These are phyloP conservation scores for Cephalopholis sonnerati DNA, from an alignment of 2,113 vertebrate species.

Conservation along the genomic window DNA sequence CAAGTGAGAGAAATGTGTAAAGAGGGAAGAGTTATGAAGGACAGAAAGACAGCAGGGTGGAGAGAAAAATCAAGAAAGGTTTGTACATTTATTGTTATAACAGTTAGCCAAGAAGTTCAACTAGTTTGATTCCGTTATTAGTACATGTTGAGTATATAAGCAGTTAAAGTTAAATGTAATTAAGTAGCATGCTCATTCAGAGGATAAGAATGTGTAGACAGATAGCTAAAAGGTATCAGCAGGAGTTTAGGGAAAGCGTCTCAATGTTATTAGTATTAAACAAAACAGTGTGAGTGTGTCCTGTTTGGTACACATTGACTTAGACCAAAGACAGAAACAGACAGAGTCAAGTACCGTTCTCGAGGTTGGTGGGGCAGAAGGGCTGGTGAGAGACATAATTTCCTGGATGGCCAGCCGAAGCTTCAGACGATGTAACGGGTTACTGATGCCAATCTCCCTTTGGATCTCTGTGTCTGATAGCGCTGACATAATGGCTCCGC, in stretches of 20 bases:
- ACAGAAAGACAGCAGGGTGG: constrained; percentile 82
- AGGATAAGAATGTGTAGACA: not conserved
- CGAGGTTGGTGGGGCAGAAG: constrained; percentile 95
- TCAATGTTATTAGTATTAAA: not conserved
- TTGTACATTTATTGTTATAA: constrained; percentile 67
- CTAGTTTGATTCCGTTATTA: constrained; percentile 27
- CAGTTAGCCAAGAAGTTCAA: constrained; percentile 40
- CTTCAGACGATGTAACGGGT: constrained; percentile 95
- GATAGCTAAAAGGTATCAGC: not conserved
- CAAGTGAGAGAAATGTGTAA: constrained; percentile 86
- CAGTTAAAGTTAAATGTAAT: constrained; percentile 41
- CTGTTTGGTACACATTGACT: not conserved
- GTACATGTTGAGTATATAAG: constrained; percentile 23
- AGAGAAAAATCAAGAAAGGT: constrained; percentile 84
- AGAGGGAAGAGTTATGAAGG: constrained; percentile 84
- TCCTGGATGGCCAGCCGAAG: constrained; percentile 97
- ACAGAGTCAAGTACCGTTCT: constrained; percentile 88
- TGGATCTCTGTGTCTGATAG: constrained; percentile 98
- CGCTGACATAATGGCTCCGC: constrained; percentile 98
- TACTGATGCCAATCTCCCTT: constrained; percentile 97
- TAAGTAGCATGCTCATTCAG: constrained; percentile 51
- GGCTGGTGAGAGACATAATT: constrained; percentile 98
- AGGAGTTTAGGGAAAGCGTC: not conserved
- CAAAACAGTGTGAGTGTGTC: not conserved
- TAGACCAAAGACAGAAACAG: not conserved